Base-by-base conservation (phyloP, 2,797 vertebrate species). In the Centropyge bicolor region DNA sequence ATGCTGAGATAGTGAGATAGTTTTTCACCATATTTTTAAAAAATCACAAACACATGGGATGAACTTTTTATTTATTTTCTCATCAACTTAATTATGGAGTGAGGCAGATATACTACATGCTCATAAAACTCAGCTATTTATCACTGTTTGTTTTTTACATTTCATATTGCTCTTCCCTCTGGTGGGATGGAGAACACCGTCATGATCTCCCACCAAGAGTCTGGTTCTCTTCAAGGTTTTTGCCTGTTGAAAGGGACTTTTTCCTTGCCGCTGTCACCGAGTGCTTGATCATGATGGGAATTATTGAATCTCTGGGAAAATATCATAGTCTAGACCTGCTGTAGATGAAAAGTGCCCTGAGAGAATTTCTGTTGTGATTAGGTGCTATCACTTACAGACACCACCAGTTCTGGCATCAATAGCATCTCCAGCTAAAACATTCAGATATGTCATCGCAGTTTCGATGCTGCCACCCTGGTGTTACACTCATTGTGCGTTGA, bases 101-200 rank as follows among this genome's bases (percentile, higher is more conserved):
- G 66, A 60, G 60, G 64, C 57, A 55, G 11, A 40, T 27, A 74
- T 38, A 49, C 66, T 62, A 51, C 82, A 84, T 63, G 71, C 40
- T 17, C 5, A 19, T 59, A 57, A 74, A 31, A 43, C 54, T 41
- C 20, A 55, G 5, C 49, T 43, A 20, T 80, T 80, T 80, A 74
- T 87, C 46, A 68, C 36, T 38, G 40, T 87, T 80, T 81, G 69
- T 81, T 55, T 86, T 87, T 83, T 71, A 78, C 56, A 27, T 83
- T 80, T 78, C 45, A 70, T 78, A 62, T 67, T 70, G 12, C 52
- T 72, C 63, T 78, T 51, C 48, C 67, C 60, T 69, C n/a, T 46
- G 46, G 61, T 80, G 54, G 46, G 74, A 74, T 40, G 38, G 54
- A 67, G 35, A 62, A 48, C 10, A 31, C 16, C 52, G 51, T 24